Percentiles rank a stretch among this genome's conserved stretches.
Evolutionary conservation across 1,140 invertebrate species (phyloP).

Genomic region (Drosophila hydei): DNA sequence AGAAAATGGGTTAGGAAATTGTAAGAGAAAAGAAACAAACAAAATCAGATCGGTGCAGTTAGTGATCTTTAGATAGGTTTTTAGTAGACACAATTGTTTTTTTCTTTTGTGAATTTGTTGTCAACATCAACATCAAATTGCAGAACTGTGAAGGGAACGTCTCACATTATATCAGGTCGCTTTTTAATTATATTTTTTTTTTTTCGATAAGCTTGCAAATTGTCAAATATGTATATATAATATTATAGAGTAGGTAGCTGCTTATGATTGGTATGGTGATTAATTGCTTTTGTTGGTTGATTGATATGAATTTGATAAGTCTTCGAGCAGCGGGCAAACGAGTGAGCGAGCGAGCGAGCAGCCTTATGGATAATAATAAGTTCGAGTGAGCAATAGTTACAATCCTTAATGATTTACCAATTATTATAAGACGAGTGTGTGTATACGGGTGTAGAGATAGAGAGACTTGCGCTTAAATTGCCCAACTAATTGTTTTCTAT

Average conservation of each 20-base stretch:
- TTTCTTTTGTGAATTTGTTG: constrained; percentile 18
- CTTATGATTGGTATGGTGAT: constrained; percentile 45
- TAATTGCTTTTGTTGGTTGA: constrained; percentile 37
- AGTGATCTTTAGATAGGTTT: constrained; percentile 40
- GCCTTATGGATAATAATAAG: constrained; percentile 57
- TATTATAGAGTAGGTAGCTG: constrained; percentile 26
- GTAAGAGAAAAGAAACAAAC: constrained; percentile 36
- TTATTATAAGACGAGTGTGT: constrained; percentile 38
- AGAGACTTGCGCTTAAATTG: constrained; percentile 49
- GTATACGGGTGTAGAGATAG: constrained; percentile 48
- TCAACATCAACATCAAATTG: constrained; percentile 62
- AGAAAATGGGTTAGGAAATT: constrained; percentile 39
- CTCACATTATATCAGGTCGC: constrained; percentile 78
- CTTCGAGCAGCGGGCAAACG: constrained; percentile 32
- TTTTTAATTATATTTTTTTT: constrained; percentile 30
- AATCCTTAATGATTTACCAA: constrained; percentile 75
- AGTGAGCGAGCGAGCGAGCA: constrained; percentile 55
- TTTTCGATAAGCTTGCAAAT: constrained; percentile 19
- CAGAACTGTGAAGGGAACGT: constrained; percentile 84
- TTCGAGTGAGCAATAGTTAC: constrained; percentile 73
- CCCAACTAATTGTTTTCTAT: constrained; percentile 53
- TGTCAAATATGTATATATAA: constrained; percentile 22
- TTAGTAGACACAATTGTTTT: constrained; percentile 9
- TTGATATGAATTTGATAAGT: constrained; percentile 56
- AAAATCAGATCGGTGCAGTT: constrained; percentile 59